Base-by-base conservation (phyloP, 2,797 vertebrate genomes). In the Notamacropus eugenii region DNA sequence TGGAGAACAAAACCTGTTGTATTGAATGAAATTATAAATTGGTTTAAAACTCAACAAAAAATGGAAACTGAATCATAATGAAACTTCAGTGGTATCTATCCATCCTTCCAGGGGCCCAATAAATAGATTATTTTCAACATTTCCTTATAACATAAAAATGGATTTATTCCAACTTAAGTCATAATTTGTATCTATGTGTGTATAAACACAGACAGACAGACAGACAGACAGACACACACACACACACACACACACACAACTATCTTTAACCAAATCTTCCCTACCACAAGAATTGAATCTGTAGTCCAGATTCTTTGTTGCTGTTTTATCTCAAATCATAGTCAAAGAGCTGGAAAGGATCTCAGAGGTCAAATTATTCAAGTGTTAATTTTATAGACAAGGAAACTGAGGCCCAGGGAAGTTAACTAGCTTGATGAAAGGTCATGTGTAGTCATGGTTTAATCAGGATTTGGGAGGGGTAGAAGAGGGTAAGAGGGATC, bases 1-100 rank as follows among this genome's bases (percentile, higher is more conserved):
- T 67, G 22, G 12, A 29, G 54, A 22, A 12, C 5, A 19, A 74
- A 95, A 59, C 54, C 92, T 91, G n/a, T 93, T 95, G 91, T 27
- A 50, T 12, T 27, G 10, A 87, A 87, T 46, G 94, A 93, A 74
- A 96, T 96, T 97, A 95, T 94, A 95, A 97, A 95, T 96, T 96
- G 95, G 91, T 92, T 93, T 87, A 28, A 54, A 67, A 56, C 67
- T 93, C 56, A 93, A 87, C 93, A 96, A 93, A 98, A 97, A 97
- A 97, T 96, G 97, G 96, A 98, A 96, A 96, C 90, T 97, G 93
- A 97, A 94, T 96, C 96, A 98, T 97, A 92, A 93, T 57, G 92
- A 96, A 96, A 96, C 90, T 96, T 97, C 31, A 94, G 91, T 91
- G 95, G 82, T n/a, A 90, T 95, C 94, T 46, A 57, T 54, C 59